These are phyloP conservation scores for Dreissena rostriformis DNA, from an alignment of 1,140 invertebrate genomes.

Conservation along the genomic window DNA sequence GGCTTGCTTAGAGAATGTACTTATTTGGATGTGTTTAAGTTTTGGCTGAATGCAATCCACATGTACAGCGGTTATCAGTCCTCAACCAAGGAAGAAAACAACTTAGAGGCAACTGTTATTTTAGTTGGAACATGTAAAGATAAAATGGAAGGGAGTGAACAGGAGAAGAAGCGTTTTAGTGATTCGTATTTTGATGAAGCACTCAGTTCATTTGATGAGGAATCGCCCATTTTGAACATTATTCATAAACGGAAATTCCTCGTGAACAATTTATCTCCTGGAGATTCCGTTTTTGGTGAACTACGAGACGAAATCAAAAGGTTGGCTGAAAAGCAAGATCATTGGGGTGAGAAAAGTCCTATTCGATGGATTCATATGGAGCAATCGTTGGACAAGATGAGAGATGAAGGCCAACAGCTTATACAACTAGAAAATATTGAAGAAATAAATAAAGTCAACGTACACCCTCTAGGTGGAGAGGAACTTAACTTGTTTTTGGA, in stretches of 20 bases:
- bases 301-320: constrained; percentile 13
- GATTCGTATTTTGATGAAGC: constrained; percentile 35
- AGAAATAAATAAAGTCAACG: background rate
- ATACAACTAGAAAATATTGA: constrained; percentile 11
- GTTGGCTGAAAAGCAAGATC: background rate
- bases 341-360: constrained; percentile 19
- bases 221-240: background rate
- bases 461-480: background rate
- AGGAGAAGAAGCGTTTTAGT: constrained; percentile 28
- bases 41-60: constrained; percentile 40
- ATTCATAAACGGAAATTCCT: constrained; percentile 26
- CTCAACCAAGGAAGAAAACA: background rate
- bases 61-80: constrained; percentile 22
- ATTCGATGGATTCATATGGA: constrained; percentile 37
- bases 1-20: constrained; percentile 27
- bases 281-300: background rate
- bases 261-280: constrained; percentile 13
- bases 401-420: constrained; percentile 19
- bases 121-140: constrained; percentile 38
- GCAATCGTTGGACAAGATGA: background rate
- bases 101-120: constrained; percentile 15
- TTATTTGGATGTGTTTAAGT: constrained; percentile 39
- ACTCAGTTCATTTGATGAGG: constrained; percentile 21
- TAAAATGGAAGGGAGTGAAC: constrained; percentile 5
- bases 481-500: constrained; percentile 19